Evolutionary conservation across 2,888 invertebrate genomes (phyloP).

Genomic region (Boloria selene): DNA sequence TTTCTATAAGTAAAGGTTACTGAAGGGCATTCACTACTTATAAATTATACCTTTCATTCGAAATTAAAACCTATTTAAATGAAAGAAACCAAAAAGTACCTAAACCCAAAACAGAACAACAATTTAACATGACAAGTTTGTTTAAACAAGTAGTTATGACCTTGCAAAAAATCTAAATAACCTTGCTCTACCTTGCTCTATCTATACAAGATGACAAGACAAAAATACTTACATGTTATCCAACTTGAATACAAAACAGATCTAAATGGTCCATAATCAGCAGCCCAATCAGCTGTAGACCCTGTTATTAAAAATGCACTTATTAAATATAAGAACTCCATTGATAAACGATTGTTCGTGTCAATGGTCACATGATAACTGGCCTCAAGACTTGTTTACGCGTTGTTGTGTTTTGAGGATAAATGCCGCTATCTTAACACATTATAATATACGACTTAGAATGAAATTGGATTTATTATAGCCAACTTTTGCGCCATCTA

Average conservation of each 20-base stretch:
- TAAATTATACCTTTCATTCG: no score
- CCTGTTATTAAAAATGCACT: conserved; percentile 34
- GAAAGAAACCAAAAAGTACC: no score
- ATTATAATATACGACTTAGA: neutral
- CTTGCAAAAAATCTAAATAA: neutral
- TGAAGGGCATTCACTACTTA: no score
- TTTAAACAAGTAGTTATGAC: no score
- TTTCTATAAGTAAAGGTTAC: no score
- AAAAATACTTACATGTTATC: conserved; percentile 65
- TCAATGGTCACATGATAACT: conserved; percentile 50
- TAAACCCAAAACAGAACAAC: no score
- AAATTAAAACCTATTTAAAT: no score
- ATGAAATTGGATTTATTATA: neutral
- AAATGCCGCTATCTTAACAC: neutral
- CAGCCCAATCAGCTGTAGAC: conserved; percentile 36
- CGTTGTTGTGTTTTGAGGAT: neutral
- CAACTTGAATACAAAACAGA: conserved; percentile 64
- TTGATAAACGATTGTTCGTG: conserved; percentile 33
- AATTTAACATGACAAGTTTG: no score
- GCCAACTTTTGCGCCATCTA: no score
- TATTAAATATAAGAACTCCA: conserved; percentile 34
- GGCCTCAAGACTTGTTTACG: conserved; percentile 29
- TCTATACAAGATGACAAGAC: neutral
- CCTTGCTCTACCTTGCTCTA: neutral
- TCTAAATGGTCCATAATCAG: conserved; percentile 55